phyloP scores from a whole-genome alignment of 2,113 vertebrate genomes.

The Xiphophorus maculatus region DNA sequence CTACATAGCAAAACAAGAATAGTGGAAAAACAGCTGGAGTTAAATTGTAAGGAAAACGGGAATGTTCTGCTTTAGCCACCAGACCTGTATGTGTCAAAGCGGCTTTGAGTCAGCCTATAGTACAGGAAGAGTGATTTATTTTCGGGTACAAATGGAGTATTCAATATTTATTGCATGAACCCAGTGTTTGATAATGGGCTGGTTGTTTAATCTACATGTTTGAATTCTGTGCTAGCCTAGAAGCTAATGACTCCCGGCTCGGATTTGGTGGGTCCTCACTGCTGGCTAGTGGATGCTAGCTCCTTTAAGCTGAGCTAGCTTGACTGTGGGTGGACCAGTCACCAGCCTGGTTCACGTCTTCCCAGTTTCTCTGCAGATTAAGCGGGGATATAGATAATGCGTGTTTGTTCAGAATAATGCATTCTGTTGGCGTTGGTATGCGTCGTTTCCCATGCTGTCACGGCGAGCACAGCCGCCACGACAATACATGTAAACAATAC shows the following conservation, averaged over 20 bases:
- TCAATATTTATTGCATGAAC: neutral
- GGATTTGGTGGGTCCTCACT: conserved; percentile 48
- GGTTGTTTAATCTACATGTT: neutral
- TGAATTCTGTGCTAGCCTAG: conserved; percentile 15
- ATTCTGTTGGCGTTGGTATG: neutral
- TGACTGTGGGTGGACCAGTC: conserved; percentile 55
- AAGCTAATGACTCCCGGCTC: conserved; percentile 38
- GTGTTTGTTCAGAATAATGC: neutral
- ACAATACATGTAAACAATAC: conserved; percentile 75
- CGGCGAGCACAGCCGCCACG: conserved; percentile 22
- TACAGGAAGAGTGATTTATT: neutral
- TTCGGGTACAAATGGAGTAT: neutral
- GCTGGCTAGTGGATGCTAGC: conserved; percentile 45
- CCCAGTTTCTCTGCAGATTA: neutral
- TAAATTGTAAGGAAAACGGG: neutral
- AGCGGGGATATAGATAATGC: rapidly evolving
- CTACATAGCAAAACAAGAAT: too few relatives aligned
- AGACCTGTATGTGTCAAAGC: neutral
- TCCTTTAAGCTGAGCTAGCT: conserved; percentile 55
- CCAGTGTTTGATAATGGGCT: conserved; percentile 30
- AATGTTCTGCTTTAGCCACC: neutral
- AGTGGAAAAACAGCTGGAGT: neutral
- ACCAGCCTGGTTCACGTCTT: conserved; percentile 40
- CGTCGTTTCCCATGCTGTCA: conserved; percentile 34
- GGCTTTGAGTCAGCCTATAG: neutral